These are phyloP conservation scores for Cyanoramphus novaezelandiae DNA, from an alignment of 2,113 vertebrate species.

Conservation along the genomic window DNA sequence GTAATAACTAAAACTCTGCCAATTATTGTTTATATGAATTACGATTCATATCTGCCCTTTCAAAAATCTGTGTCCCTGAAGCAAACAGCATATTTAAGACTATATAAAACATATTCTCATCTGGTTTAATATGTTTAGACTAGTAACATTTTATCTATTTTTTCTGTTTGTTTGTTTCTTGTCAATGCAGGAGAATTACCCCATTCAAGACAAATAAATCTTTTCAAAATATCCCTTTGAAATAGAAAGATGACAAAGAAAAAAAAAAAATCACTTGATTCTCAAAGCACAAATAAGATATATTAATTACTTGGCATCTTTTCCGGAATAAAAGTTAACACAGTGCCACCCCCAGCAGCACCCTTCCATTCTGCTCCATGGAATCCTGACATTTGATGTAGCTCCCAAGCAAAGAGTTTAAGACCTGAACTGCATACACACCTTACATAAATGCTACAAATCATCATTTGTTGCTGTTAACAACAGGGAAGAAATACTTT, in stretches of 20 bases:
- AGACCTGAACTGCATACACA: neutral
- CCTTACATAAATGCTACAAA: neutral
- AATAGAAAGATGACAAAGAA: neutral
- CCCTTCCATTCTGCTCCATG: neutral
- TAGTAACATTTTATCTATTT: neutral
- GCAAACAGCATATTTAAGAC: neutral
- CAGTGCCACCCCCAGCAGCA: neutral
- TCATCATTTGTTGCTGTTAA: neutral
- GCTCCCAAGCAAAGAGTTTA: neutral
- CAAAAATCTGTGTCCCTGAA: neutral
- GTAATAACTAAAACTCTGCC: neutral
- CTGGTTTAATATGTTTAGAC: neutral
- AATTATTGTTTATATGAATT: neutral
- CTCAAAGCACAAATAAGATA: neutral
- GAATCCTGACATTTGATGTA: neutral
- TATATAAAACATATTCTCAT: neutral
- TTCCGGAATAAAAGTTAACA: neutral
- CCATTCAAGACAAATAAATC: neutral
- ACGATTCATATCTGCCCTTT: neutral
- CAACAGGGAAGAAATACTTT: neutral
- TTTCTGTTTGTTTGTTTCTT: neutral
- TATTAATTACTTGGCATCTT: neutral
- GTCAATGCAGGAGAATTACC: neutral
- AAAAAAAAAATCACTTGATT: neutral
- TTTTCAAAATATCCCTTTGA: constrained; percentile 3